phyloP scores from a whole-genome alignment of 2,113 vertebrate species.

The Craseonycteris thonglongyai region DNA sequence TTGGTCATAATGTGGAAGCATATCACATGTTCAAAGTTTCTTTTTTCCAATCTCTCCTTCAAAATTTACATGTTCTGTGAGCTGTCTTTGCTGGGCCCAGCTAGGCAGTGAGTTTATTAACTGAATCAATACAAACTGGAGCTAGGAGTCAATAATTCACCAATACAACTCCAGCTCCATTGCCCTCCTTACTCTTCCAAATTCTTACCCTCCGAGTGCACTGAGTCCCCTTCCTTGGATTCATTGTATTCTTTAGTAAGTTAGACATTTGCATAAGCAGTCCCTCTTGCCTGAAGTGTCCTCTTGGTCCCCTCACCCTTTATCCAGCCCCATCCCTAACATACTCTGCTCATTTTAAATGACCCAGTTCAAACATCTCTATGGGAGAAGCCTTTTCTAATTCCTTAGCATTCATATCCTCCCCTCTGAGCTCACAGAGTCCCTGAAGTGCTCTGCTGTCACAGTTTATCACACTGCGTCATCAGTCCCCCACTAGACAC shows the following conservation, averaged over 20 bases:
- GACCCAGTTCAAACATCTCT: not conserved
- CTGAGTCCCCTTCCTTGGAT: not conserved
- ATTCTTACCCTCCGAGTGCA: not conserved
- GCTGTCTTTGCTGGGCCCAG: not conserved
- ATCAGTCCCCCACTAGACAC: not conserved
- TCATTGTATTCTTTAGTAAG: not conserved
- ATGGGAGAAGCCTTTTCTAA: not conserved
- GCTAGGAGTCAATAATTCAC: not conserved
- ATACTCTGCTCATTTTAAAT: not conserved
- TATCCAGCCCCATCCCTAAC: not conserved
- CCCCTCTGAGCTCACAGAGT: not conserved
- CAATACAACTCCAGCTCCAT: not conserved
- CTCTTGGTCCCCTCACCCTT: not conserved
- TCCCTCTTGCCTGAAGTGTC: not conserved
- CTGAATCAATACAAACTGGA: not conserved
- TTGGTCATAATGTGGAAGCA: not conserved
- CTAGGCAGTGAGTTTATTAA: not conserved
- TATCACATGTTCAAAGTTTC: not conserved
- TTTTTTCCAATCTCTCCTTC: not conserved
- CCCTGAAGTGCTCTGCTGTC: not conserved
- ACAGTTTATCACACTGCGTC: not conserved
- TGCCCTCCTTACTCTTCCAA: not conserved
- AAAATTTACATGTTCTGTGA: not conserved
- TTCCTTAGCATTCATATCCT: not conserved
- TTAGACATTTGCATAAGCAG: not conserved